phyloP scores from a whole-genome alignment of 2,797 vertebrate genomes.

The Coendou prehensilis region DNA sequence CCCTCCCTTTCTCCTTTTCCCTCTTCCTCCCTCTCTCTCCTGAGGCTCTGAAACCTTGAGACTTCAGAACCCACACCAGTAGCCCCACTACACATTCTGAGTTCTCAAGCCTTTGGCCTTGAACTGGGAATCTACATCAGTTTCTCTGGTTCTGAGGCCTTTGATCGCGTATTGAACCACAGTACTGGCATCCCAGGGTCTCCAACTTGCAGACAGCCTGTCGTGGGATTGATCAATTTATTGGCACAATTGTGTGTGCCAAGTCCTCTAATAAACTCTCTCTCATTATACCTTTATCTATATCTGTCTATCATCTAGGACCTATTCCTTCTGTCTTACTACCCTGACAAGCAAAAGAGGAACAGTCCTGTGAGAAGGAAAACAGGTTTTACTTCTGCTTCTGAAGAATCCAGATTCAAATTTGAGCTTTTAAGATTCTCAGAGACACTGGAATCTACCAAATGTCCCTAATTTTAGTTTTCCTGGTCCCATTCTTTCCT shows the following conservation, averaged over 20 bases:
- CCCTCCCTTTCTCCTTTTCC: neutral
- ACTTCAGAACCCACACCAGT: neutral
- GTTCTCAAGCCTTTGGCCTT: neutral
- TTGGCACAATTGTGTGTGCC: neutral
- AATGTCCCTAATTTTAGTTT: neutral
- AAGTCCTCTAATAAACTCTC: neutral
- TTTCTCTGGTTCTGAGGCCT: neutral
- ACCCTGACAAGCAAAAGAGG: neutral
- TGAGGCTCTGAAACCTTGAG: neutral
- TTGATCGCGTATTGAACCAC: neutral
- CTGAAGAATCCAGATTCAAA: neutral
- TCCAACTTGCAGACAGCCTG: neutral
- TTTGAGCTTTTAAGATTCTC: neutral
- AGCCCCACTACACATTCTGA: too few species aligned
- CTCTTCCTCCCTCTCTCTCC: neutral
- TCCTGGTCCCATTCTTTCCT: neutral
- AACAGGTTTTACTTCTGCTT: constrained; percentile 25
- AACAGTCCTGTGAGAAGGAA: neutral
- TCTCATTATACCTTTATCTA: neutral
- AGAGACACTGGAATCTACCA: neutral
- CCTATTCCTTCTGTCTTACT: neutral
- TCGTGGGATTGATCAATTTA: neutral
- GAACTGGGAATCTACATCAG: neutral
- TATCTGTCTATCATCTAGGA: neutral
- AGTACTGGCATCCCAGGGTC: neutral